A percentile compares a stretch with the other conserved stretches of the same genome.
phyloP scores from a whole-genome alignment of 2,797 vertebrate species.

The Lateolabrax maculatus region DNA sequence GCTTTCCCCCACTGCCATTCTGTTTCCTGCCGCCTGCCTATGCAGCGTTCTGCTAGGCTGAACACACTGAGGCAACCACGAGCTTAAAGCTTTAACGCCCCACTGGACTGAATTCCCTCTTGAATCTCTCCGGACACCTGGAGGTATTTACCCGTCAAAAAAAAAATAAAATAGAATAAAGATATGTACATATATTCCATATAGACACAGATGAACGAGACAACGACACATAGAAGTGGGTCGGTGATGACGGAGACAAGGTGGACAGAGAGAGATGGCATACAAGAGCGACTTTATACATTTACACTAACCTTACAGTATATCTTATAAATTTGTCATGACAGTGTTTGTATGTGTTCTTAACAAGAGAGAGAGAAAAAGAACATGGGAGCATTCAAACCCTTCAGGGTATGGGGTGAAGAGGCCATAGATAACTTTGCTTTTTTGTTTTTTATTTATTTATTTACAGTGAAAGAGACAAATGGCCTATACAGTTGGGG shows the following conservation, averaged over 20 bases:
- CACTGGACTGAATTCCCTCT: constrained; percentile 54
- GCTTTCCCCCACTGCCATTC: constrained; percentile 47
- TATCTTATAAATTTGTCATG: constrained; percentile 14
- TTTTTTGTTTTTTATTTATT: constrained; percentile 7
- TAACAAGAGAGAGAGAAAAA: constrained; percentile 22
- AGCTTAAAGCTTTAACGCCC: constrained; percentile 60
- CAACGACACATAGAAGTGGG: constrained; percentile 55
- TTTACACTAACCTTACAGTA: constrained; percentile 14
- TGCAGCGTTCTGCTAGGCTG: constrained; percentile 67
- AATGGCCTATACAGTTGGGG: constrained; percentile 14
- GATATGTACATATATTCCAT: neutral
- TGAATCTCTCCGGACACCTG: constrained; percentile 64
- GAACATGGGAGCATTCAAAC: constrained; percentile 15
- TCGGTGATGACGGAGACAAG: constrained; percentile 37
- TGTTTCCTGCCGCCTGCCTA: constrained; percentile 56
- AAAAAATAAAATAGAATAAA: too few species aligned
- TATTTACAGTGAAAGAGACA: constrained; percentile 39
- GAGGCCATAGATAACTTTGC: constrained; percentile 14
- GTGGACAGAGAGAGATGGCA: neutral
- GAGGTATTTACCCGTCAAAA: too few species aligned
- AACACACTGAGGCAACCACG: constrained; percentile 57
- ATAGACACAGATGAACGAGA: constrained; percentile 58
- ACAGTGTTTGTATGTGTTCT: constrained; percentile 14
- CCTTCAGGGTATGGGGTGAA: constrained; percentile 10
- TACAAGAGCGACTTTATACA: constrained; percentile 22